Percentiles rank a stretch among this genome's conserved stretches.
Evolutionary conservation across 2,797 vertebrate species (phyloP).

Genomic region (Sebastes cheni): DNA sequence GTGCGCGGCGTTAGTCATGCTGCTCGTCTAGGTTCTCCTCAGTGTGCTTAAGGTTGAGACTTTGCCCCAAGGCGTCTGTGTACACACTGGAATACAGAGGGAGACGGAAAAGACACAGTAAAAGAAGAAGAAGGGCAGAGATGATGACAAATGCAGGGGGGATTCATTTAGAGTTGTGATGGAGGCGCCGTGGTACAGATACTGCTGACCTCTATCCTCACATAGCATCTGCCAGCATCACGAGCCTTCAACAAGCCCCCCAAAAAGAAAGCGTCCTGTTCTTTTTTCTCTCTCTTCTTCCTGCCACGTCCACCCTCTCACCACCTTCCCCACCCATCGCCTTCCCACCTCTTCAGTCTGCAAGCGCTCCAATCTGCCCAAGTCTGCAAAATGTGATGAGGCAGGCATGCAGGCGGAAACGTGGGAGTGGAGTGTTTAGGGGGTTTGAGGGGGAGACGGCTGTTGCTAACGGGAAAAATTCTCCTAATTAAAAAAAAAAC

Average conservation of each 20-base stretch:
- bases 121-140: constrained; percentile 2
- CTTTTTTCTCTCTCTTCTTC: constrained; percentile 6
- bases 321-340: constrained; percentile 42
- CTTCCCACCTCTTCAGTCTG: constrained; percentile 59
- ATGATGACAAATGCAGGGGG: constrained; percentile 45
- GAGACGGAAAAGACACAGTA: not conserved
- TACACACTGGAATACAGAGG: constrained; percentile 47
- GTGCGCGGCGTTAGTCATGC: constrained; percentile 46
- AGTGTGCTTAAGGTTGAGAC: constrained; percentile 59
- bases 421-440: constrained; percentile 44
- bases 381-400: constrained; percentile 69
- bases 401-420: constrained; percentile 59
- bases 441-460: constrained; percentile 13
- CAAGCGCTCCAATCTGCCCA: constrained; percentile 49
- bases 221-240: constrained; percentile 43
- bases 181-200: constrained; percentile 37
- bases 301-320: constrained; percentile 34
- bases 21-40: constrained; percentile 49
- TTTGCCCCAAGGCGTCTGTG: constrained; percentile 54
- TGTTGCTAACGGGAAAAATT: constrained; percentile 67
- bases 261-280: constrained; percentile 8
- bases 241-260: constrained; percentile 13
- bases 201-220: constrained; percentile 37
- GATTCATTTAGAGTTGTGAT: constrained; percentile 50
- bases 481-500: constrained; percentile 67